phyloP scores from a whole-genome alignment of 2,888 invertebrate species.

The Sesia bembeciformis region DNA sequence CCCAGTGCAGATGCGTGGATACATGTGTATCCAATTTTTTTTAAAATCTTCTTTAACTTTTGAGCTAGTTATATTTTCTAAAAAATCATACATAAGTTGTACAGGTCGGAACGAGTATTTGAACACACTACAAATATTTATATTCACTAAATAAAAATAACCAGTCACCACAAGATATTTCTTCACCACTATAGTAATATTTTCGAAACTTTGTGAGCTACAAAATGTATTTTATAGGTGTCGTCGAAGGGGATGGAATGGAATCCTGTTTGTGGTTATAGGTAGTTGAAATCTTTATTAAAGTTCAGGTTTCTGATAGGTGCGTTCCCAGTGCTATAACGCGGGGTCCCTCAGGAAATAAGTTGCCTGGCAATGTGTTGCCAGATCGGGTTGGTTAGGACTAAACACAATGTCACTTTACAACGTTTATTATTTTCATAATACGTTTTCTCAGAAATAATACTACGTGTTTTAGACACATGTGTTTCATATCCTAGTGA shows the following conservation, averaged over 20 bases:
- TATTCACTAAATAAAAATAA: too few relatives aligned
- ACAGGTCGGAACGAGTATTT: too few relatives aligned
- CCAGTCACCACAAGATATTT: too few relatives aligned
- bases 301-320: slow-evolving; percentile 41
- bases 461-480: slow-evolving; percentile 27
- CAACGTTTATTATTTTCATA: slow-evolving; percentile 42
- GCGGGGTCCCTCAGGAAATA: slow-evolving; percentile 54
- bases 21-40: too few relatives aligned
- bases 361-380: slow-evolving; percentile 28
- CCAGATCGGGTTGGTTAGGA: slow-evolving; percentile 12
- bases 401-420: slow-evolving; percentile 11
- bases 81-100: too few relatives aligned
- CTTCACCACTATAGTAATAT: too few relatives aligned
- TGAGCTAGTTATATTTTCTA: too few relatives aligned
- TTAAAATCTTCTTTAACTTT: too few relatives aligned
- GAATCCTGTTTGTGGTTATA: slow-evolving; percentile 21
- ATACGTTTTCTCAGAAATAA: slow-evolving; percentile 4
- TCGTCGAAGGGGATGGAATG: slow-evolving; percentile 35
- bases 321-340: slow-evolving; percentile 43
- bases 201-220: too few relatives aligned
- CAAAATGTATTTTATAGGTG: slow-evolving; percentile 35
- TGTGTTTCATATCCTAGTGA: neutral
- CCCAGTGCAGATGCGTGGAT: too few relatives aligned
- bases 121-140: too few relatives aligned
- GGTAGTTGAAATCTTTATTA: slow-evolving; percentile 27